phyloP scores from a whole-genome alignment of 2,113 vertebrate species.

The Nesoenas mayeri region DNA sequence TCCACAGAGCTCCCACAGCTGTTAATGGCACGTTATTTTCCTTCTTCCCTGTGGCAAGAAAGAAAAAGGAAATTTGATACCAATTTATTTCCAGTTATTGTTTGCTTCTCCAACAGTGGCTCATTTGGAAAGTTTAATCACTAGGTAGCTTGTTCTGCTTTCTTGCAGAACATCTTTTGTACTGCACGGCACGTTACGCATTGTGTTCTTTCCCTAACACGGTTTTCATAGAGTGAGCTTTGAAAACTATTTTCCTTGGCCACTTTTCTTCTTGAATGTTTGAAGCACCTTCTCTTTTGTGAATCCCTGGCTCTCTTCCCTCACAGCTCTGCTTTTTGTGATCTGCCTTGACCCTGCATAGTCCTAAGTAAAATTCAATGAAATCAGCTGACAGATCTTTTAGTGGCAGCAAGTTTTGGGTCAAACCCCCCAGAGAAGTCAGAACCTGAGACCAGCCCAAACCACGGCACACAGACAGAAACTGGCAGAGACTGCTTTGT shows the following conservation, averaged over 20 bases:
- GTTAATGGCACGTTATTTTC: background rate
- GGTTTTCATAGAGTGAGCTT: background rate
- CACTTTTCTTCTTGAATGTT: constrained; percentile 4
- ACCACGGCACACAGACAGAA: fast-evolving
- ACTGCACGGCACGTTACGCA: background rate
- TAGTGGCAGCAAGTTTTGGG: background rate
- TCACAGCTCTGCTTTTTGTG: background rate
- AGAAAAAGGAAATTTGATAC: background rate
- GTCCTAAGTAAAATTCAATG: background rate
- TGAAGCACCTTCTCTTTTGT: background rate
- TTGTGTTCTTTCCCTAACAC: background rate
- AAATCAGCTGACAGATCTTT: background rate
- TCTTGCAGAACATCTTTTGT: constrained; percentile 12
- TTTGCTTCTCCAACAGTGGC: background rate
- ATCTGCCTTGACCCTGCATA: background rate
- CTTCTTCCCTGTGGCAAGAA: background rate
- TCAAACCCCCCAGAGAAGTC: background rate
- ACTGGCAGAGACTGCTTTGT: background rate
- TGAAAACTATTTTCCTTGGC: constrained; percentile 5
- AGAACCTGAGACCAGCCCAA: background rate
- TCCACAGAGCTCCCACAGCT: background rate
- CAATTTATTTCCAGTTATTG: constrained; percentile 5
- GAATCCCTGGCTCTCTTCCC: background rate
- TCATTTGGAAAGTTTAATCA: constrained; percentile 58
- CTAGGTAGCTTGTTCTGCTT: constrained; percentile 51